phyloP scores from a whole-genome alignment of 1,140 invertebrate species.

The Euschistus heros region DNA sequence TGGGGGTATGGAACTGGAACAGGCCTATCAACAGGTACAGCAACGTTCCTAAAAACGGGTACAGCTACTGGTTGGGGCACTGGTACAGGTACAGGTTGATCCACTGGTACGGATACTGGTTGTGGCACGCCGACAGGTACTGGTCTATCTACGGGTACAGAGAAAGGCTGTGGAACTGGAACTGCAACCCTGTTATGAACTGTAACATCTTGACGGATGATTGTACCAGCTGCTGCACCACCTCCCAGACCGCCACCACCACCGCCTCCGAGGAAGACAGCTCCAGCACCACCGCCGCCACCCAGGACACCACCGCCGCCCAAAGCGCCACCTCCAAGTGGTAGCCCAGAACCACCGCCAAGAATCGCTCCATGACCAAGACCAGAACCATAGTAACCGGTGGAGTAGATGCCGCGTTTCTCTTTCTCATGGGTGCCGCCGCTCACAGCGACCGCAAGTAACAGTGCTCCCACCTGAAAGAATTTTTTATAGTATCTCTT shows the following conservation, averaged over 20 bases:
- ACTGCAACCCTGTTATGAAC: constrained; percentile 26
- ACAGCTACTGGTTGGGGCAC: constrained; percentile 27
- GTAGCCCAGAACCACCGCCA: neutral
- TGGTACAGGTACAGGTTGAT: constrained; percentile 26
- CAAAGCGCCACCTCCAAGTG: neutral
- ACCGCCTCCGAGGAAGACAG: neutral
- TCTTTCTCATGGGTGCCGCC: neutral
- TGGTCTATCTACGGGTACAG: constrained; percentile 28
- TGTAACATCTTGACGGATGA: constrained; percentile 18
- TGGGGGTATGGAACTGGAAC: constrained; percentile 28
- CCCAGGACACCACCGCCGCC: neutral
- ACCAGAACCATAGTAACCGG: neutral
- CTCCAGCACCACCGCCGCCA: neutral
- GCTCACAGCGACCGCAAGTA: neutral
- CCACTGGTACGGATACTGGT: constrained; percentile 27
- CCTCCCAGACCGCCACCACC: neutral
- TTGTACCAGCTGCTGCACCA: neutral
- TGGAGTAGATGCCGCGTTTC: neutral
- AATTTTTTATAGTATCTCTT: no score
- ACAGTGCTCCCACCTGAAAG: neutral
- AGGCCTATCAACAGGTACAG: constrained; percentile 27
- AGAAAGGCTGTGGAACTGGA: constrained; percentile 27
- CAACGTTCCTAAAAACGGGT: constrained; percentile 11
- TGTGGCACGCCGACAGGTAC: constrained; percentile 26
- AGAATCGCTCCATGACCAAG: neutral